A percentile compares a stretch with the other conserved stretches of the same genome.
phyloP scores from a whole-genome alignment of 2,797 vertebrate genomes.

The Varecia variegata region DNA sequence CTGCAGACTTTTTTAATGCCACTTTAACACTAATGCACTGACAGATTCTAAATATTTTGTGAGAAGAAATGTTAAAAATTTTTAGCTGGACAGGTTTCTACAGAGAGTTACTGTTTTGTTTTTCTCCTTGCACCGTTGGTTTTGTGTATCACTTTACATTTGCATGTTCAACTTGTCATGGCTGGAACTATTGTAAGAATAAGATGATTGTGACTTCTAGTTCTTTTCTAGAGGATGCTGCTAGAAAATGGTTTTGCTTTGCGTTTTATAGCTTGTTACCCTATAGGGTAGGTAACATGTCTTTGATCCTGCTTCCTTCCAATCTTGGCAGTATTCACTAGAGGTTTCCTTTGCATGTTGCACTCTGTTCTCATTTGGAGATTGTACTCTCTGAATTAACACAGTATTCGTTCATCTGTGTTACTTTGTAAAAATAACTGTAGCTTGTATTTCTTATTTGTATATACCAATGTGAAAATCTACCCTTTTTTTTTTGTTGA shows the following conservation, averaged over 20 bases:
- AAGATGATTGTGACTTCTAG: conserved; percentile 69
- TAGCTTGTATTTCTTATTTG: conserved; percentile 82
- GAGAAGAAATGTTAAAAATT: conserved; percentile 82
- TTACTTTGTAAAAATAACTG: conserved; percentile 78
- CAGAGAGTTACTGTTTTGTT: conserved; percentile 78
- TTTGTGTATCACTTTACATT: conserved; percentile 61
- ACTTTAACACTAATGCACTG: conserved; percentile 90
- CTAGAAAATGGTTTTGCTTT: conserved; percentile 75
- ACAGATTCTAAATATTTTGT: conserved; percentile 87
- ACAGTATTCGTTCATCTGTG: conserved; percentile 77
- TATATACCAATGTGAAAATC: conserved; percentile 80
- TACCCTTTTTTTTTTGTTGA: conserved; percentile 68
- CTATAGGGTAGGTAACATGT: neutral
- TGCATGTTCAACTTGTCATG: conserved; percentile 78
- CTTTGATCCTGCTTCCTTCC: conserved; percentile 80
- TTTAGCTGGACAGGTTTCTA: conserved; percentile 80
- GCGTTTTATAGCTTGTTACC: conserved; percentile 55
- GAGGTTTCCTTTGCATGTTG: conserved; percentile 74
- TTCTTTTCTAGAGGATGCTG: conserved; percentile 74
- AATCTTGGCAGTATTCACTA: conserved; percentile 73
- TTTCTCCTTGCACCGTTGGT: conserved; percentile 80
- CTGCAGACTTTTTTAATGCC: conserved; percentile 88
- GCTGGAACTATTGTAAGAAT: conserved; percentile 76
- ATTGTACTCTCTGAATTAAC: conserved; percentile 56
- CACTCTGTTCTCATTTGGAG: conserved; percentile 65